Evolutionary conservation across 2,888 invertebrate genomes (phyloP).

Genomic region (Lypha dubia): DNA sequence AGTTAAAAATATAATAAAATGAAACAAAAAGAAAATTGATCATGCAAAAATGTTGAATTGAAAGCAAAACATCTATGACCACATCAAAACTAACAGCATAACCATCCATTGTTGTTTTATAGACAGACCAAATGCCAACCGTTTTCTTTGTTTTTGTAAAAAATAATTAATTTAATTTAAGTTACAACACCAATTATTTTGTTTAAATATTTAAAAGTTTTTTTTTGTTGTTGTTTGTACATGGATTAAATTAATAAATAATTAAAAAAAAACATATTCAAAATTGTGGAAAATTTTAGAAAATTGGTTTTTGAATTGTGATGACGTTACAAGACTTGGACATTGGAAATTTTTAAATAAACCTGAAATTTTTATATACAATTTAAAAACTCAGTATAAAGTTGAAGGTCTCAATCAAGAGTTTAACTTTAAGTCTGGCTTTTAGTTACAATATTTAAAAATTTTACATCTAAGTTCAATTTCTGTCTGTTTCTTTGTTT

Average conservation of each 20-base stretch:
- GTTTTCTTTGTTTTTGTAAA: constrained; percentile 36
- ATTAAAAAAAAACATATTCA: constrained; percentile 26
- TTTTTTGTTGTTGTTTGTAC: constrained; percentile 41
- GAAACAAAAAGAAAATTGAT: constrained; percentile 18
- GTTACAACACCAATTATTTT: constrained; percentile 62
- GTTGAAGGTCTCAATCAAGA: background rate
- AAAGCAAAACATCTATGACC: constrained; percentile 75
- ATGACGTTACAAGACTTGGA: constrained; percentile 27
- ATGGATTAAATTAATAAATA: constrained; percentile 33
- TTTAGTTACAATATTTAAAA: background rate
- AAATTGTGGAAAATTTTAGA: constrained; percentile 15
- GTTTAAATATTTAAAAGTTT: constrained; percentile 51
- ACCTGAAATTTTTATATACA: background rate
- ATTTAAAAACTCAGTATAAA: background rate
- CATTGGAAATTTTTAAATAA: background rate
- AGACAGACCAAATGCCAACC: constrained; percentile 73
- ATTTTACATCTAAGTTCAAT: background rate
- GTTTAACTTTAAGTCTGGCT: constrained; percentile 10
- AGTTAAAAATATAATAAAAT: constrained; percentile 10
- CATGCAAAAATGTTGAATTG: constrained; percentile 75
- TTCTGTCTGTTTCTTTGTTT: constrained; percentile 30
- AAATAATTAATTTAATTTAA: constrained; percentile 43
- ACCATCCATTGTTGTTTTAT: constrained; percentile 51
- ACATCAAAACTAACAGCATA: constrained; percentile 80
- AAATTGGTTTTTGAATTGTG: constrained; percentile 14